Evolutionary conservation across 2,888 invertebrate genomes (phyloP).

Genomic region (Frankliniella fusca): DNA sequence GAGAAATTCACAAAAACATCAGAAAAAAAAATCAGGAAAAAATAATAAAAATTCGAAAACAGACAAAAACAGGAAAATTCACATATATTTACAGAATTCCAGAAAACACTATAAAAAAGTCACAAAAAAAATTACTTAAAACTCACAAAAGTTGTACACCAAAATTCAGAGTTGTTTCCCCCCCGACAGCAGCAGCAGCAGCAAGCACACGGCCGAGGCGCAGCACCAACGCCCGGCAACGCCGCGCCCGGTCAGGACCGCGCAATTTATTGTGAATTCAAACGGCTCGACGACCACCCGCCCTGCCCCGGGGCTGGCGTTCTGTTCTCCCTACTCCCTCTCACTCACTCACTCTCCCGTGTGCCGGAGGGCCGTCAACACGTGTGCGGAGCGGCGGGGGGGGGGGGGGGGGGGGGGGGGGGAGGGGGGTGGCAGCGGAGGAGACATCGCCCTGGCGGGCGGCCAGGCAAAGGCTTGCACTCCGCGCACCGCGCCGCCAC

Average conservation of each 20-base stretch:
- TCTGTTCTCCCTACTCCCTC: background rate
- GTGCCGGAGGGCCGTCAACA: background rate
- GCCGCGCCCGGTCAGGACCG: background rate
- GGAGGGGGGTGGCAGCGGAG: too few species aligned
- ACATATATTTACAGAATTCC: too few species aligned
- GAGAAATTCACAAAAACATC: background rate
- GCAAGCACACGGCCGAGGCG: too few species aligned
- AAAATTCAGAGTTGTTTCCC: too few species aligned
- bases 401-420: background rate
- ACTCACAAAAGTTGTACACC: too few species aligned
- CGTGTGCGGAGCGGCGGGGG: background rate
- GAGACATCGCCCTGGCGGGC: background rate
- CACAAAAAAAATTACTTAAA: too few species aligned
- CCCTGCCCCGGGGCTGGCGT: background rate
- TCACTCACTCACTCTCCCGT: background rate
- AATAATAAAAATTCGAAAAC: too few species aligned
- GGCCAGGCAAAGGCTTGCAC: background rate
- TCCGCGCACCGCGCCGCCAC: background rate
- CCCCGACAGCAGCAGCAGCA: too few species aligned
- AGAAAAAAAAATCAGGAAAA: too few species aligned
- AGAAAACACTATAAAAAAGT: too few species aligned
- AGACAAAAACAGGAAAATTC: too few species aligned
- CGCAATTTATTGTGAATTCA: constrained; percentile 21
- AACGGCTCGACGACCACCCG: background rate
- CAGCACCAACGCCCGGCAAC: too few species aligned